phyloP scores from a whole-genome alignment of 1,140 invertebrate species.

The Pachypeltis micranthus region DNA sequence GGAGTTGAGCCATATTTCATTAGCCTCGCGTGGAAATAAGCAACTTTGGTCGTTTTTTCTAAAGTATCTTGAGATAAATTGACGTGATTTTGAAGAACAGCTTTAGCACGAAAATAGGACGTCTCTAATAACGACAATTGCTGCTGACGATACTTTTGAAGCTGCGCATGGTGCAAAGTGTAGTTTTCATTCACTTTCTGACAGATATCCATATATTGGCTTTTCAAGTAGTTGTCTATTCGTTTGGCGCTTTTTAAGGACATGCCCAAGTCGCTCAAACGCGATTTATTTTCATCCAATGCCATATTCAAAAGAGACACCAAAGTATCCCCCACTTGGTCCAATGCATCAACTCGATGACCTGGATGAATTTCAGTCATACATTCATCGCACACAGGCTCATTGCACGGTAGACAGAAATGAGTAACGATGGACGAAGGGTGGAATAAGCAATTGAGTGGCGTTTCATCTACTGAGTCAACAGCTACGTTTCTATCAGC shows the following conservation, averaged over 20 bases:
- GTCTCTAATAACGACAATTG: conserved; percentile 86
- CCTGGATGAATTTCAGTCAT: conserved; percentile 72
- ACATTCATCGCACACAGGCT: conserved; percentile 88
- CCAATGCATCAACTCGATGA: conserved; percentile 73
- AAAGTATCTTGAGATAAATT: conserved; percentile 88
- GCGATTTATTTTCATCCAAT: conserved; percentile 68
- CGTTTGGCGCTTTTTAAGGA: conserved; percentile 75
- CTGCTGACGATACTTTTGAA: conserved; percentile 89
- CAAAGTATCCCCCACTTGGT: conserved; percentile 66
- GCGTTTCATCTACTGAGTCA: conserved; percentile 44
- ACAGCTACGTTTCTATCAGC: conserved; percentile 23
- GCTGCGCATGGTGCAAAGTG: conserved; percentile 83
- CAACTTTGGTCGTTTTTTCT: conserved; percentile 83
- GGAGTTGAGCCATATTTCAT: conserved; percentile 76
- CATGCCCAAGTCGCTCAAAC: conserved; percentile 69
- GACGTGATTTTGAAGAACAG: conserved; percentile 67
- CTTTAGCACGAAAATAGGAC: conserved; percentile 79
- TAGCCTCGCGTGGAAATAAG: conserved; percentile 84
- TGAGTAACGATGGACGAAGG: conserved; percentile 79
- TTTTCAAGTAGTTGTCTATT: conserved; percentile 63
- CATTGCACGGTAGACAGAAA: conserved; percentile 79
- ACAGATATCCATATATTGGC: conserved; percentile 87
- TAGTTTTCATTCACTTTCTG: conserved; percentile 91
- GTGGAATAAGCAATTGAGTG: conserved; percentile 55
- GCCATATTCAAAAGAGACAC: conserved; percentile 66